Evolutionary conservation across 2,888 invertebrate species (phyloP), one percentile per base, ranked within the genome.

Genomic region (Morpho achilles): DNA sequence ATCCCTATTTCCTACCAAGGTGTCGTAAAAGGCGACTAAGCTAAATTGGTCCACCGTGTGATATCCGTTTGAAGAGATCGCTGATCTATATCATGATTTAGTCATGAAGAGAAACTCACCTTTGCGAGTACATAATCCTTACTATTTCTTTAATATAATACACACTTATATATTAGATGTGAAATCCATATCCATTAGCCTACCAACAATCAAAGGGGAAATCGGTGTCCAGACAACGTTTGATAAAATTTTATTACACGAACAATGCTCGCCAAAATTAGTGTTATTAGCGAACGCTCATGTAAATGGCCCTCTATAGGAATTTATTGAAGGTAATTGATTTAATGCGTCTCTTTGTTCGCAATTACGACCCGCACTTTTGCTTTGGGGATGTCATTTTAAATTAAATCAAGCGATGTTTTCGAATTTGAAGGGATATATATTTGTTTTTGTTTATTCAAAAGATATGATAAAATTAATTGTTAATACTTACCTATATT

Each of bases 271-370:
- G 64, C 69, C 71, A 67, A 79, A 82, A 86, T 88, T 84, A 83
- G 81, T 75, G 80, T 79, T 76, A 84, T 84, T 84, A 80, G 77
- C 67, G 72, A 59, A 66, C 73, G 72, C 67, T 75, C 74, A 74
- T 78, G 75, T 74, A 79, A 83, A 84, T 82, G 73, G 78, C 69
- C 70, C 68, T 54, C 71, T 69, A 70, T 74, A 67, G 71, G 74
- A 74, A 80, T 79, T 79, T 75, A 80, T 77, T 72, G 74, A 68
- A 76, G 74, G 77, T 80, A 84, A 87, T 87, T 84, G 85, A 84
- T 86, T 83, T 82, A 82, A 85, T 84, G 72, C 73, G 66, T 70
- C 78, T 80, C 83, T 83, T 84, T 85, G 80, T 83, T 73, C 68
- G 61, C 70, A 67, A 68, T 69, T 72, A 67, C 66, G 55, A 46